phyloP scores from a whole-genome alignment of 2,888 invertebrate species.

The Imbricaverruca yamaguchii region DNA sequence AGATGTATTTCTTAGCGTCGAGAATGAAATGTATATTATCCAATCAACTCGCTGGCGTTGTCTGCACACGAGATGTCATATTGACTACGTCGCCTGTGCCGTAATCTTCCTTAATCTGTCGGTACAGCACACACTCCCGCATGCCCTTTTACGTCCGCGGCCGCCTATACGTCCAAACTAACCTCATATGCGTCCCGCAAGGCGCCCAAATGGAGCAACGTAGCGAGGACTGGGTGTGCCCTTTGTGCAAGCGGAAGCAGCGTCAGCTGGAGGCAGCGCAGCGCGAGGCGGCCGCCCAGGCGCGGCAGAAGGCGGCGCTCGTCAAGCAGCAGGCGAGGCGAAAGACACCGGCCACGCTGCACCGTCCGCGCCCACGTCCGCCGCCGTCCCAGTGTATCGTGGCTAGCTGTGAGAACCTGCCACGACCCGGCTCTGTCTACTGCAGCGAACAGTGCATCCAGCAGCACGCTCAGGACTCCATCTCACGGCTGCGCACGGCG shows the following conservation, averaged over 20 bases:
- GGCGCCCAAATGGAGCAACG: slow-evolving; percentile 80
- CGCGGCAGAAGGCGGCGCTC: slow-evolving; percentile 2
- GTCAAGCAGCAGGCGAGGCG: slow-evolving; percentile 7
- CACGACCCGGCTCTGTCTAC: slow-evolving; percentile 74
- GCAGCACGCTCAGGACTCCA: slow-evolving; percentile 65
- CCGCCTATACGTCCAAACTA: no score
- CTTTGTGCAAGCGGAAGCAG: slow-evolving; percentile 56
- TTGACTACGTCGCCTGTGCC: no score
- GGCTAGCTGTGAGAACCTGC: slow-evolving; percentile 46
- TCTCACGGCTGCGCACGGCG: slow-evolving; percentile 36
- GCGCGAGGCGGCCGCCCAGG: slow-evolving; percentile 5
- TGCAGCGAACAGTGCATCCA: slow-evolving; percentile 82
- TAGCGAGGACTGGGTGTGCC: slow-evolving; percentile 81
- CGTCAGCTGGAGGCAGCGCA: slow-evolving; percentile 30
- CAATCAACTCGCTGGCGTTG: no score
- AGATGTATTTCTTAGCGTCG: no score
- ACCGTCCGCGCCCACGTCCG: neutral
- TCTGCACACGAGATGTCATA: no score
- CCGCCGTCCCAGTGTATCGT: slow-evolving; percentile 26
- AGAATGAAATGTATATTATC: no score
- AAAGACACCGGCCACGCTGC: neutral
- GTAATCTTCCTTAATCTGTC: no score
- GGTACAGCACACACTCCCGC: no score
- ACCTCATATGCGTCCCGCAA: slow-evolving; percentile 28
- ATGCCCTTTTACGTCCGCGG: no score